Conservation (phyloP, 2,888 invertebrate genomes). For the Nomada hirtipes region DNA sequence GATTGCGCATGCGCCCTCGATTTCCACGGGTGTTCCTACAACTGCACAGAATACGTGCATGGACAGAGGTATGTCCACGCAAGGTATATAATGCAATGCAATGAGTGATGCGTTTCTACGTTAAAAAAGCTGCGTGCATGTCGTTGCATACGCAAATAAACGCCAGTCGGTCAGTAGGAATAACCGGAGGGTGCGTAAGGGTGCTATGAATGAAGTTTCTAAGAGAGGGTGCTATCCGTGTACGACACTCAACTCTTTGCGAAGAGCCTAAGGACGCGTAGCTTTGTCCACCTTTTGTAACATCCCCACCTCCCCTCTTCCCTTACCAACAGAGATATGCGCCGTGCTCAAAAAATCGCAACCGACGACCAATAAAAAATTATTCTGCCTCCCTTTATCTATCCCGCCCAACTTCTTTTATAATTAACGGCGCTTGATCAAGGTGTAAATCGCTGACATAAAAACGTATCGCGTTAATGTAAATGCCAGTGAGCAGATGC, state of each 20-base stretch:
- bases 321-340: neutral
- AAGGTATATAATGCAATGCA: conserved; percentile 19
- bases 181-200: conserved; percentile 55
- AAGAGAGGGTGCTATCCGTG: conserved; percentile 42
- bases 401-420: conserved; percentile 11
- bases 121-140: conserved; percentile 30
- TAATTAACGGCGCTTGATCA: neutral
- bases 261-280: neutral
- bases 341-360: neutral
- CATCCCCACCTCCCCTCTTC: neutral
- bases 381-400: neutral
- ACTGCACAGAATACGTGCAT: conserved; percentile 29
- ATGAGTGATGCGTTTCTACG: conserved; percentile 47
- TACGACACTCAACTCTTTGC: conserved; percentile 40
- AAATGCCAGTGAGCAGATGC: neutral
- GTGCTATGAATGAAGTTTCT: conserved; percentile 55
- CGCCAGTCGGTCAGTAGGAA: conserved; percentile 64
- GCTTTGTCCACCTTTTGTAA: conserved; percentile 7
- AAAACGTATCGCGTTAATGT: conserved; percentile 6
- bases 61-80: conserved; percentile 19
- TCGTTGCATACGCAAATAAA: conserved; percentile 32
- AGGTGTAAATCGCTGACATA: neutral
- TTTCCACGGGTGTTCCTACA: conserved; percentile 30
- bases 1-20: conserved; percentile 65
- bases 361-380: neutral